Evolutionary conservation across 2,797 vertebrate genomes (phyloP).

Genomic region (Valencia hispanica): DNA sequence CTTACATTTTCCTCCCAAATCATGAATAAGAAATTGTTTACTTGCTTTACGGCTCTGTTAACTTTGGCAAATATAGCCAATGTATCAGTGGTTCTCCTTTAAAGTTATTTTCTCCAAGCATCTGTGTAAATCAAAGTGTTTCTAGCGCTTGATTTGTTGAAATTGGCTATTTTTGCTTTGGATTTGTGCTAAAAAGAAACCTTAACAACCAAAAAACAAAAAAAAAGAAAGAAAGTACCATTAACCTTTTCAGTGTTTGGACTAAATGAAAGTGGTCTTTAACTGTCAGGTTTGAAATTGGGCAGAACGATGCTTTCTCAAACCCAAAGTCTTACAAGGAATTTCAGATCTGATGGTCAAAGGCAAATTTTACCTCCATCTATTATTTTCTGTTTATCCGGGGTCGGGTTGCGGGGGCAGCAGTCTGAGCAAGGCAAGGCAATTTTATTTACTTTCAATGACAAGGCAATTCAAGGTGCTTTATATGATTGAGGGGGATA

Average conservation of each 20-base stretch:
- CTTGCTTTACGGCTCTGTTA: conserved; percentile 30
- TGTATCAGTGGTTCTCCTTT: conserved; percentile 9
- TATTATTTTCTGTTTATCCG: too few species aligned
- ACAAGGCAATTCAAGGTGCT: too few species aligned
- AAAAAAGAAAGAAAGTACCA: too few species aligned
- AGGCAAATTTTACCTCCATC: not conserved
- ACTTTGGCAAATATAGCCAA: conserved; percentile 2
- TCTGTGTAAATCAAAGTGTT: conserved; percentile 9
- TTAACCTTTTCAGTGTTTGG: not conserved
- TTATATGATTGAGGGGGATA: too few species aligned
- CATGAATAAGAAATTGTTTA: conserved; percentile 34
- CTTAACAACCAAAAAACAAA: not conserved
- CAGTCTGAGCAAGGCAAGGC: too few species aligned
- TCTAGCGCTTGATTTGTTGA: not conserved
- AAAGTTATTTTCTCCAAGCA: conserved; percentile 9
- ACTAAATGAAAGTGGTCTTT: not conserved
- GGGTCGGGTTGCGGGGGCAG: too few species aligned
- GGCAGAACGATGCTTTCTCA: not conserved
- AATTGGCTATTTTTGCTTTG: not conserved
- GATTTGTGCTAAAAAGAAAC: not conserved
- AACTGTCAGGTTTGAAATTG: not conserved
- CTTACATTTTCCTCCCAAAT: conserved; percentile 14
- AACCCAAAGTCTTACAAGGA: not conserved
- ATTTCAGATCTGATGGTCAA: not conserved
- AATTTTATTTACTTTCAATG: too few species aligned